Evolutionary conservation across 2,888 invertebrate species (phyloP).

Genomic region (Cephus sareptanus): DNA sequence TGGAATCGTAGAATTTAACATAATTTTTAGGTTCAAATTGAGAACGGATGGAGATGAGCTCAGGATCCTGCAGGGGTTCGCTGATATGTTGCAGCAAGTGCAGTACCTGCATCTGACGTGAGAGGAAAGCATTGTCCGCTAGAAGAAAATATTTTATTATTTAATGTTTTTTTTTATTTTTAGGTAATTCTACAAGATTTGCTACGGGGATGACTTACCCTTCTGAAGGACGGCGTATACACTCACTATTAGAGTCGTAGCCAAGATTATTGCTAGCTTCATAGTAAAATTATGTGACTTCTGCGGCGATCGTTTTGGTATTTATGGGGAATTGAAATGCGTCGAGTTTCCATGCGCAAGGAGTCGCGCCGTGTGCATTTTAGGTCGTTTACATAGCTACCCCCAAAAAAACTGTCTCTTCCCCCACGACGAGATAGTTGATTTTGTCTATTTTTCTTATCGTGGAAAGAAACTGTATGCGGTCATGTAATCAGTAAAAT

Average conservation of each 20-base stretch:
- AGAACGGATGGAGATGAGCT: constrained; percentile 66
- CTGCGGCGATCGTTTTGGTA: neutral
- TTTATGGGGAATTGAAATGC: constrained; percentile 5
- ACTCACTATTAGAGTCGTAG: neutral
- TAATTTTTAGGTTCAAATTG: constrained; percentile 55
- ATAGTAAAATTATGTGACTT: constrained; percentile 2
- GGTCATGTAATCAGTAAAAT: neutral
- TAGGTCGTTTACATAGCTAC: neutral
- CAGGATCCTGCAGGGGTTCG: constrained; percentile 69
- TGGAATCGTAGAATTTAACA: constrained; percentile 19
- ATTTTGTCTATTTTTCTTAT: neutral
- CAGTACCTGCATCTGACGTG: constrained; percentile 68
- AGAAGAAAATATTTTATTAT: constrained; percentile 7
- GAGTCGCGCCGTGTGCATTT: neutral
- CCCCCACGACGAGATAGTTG: neutral
- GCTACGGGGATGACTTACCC: neutral
- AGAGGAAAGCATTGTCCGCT: constrained; percentile 68
- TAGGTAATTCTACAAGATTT: constrained; percentile 4
- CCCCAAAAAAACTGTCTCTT: neutral
- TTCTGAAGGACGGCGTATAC: neutral
- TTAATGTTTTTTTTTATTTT: neutral
- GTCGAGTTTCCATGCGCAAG: neutral
- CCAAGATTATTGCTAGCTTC: constrained; percentile 5
- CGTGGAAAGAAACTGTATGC: neutral
- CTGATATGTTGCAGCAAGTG: constrained; percentile 71